Base-by-base conservation (phyloP, 1,140 invertebrate genomes). In the Plectrocnemia conspersa region DNA sequence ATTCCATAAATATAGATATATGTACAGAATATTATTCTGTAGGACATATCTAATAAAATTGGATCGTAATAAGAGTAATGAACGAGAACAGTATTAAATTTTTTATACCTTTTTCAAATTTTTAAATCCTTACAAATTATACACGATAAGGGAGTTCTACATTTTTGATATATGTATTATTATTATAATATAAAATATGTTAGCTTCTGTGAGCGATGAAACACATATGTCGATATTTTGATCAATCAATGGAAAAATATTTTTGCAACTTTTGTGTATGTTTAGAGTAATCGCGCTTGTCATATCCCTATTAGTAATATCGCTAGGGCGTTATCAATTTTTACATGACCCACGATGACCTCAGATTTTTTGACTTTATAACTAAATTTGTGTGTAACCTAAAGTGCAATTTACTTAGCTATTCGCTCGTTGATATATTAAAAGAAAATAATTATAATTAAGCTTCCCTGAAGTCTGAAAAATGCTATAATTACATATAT, bases 371-470 rank as follows among this genome's bases (percentile, higher is more conserved):
- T n/a, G n/a, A n/a, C n/a, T n/a, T n/a, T n/a, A n/a, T n/a, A 40
- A 25, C 21, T 3, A 41, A 18, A 16, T 50, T 24, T 57, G 32
- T 11, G 44, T 42, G 10, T 27, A 23, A 52, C 46, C 41, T 6
- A 27, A 47, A 57, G 55, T 57, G 55, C 55, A 52, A 56, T 57
- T 57, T 18, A 18, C 47, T 45, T 46, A 52, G 24, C 11, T 38
- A 22, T 40, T 50, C 33, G 41, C 25, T 52, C 42, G 18, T 24
- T n/a, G n/a, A n/a, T n/a, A n/a, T n/a, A n/a, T n/a, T n/a, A n/a
- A n/a, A n/a, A n/a, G 44, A 46, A 46, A 36, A 42, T 54, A 32
- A 27, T 42, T 41, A 41, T 45, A 55, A 29, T 53, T 41, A 50
- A 27, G n/a, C 41, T 47, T 27, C 23, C 16, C 36, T 41, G 13